Evolutionary conservation across 2,888 invertebrate genomes (phyloP), one percentile per base, ranked within the genome.

Genomic region (Caenorhabditis sp.): DNA sequence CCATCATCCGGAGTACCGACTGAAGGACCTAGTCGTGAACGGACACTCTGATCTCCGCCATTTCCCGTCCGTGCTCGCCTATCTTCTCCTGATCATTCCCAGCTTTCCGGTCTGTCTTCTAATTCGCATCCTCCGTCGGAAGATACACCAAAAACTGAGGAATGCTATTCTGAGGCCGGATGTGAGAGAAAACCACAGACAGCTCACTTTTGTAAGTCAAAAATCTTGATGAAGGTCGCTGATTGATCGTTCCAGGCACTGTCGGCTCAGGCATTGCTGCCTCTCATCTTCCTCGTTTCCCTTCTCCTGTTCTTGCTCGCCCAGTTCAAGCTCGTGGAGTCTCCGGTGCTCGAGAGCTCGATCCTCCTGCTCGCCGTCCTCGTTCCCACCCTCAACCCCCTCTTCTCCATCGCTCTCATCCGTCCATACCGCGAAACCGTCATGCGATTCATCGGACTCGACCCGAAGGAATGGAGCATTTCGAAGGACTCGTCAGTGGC

Each of bases 31-130:
- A 20, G 37, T 66, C 39, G 27, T 66, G 13, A 66, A 66, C 32
- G 66, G 66, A 30, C 66, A 66, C 41, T 30, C 45, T 24, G 66
- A 66, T 66, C 48, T 66, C 17, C 56, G 66, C n/a, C 56, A 66
- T 24, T 66, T 66, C 20, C 48, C 66, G 11, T 58, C 56, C n/a
- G 27, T 66, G 20, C 50, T 66, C 30, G 37, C 66, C n/a, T 66
- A 66, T 24, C 26, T 66, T 1, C 56, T 66, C 15, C 39, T 66
- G 66, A 9, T 66, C 2, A 58, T 66, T 50, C 66, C 56, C 2
- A 30, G 46, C 4, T 24, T 66, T 32, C 66, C 56, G 39, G 46
- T 27, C 15, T 50, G 26, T 27, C 7, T 41, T 17, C 17, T 66
- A 9, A 41, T 56, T 17, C 48, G 46, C 27, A 17, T 46, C 15